These are phyloP conservation scores for Dendroctonus ponderosae DNA, from an alignment of 1,140 invertebrate genomes.

Conservation along the genomic window DNA sequence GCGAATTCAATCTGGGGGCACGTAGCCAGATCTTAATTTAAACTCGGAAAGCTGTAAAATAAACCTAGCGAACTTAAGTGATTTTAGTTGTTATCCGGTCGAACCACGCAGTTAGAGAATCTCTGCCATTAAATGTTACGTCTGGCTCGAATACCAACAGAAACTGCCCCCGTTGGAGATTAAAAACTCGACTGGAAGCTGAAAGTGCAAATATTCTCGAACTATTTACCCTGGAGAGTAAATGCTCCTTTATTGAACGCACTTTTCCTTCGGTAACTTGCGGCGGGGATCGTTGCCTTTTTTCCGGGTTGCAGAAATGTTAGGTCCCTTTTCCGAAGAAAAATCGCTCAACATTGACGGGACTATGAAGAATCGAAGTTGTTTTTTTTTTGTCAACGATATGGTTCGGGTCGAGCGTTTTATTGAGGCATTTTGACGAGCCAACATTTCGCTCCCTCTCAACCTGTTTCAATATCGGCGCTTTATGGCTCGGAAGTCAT, in stretches of 20 bases:
- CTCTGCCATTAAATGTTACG: background rate
- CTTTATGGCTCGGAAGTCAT: background rate
- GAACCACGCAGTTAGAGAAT: constrained; percentile 3
- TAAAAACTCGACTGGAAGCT: background rate
- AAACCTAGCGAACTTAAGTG: constrained; percentile 24
- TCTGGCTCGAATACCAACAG: background rate
- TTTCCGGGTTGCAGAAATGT: background rate
- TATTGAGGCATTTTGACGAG: background rate
- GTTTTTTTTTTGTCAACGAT: background rate
- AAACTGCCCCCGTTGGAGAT: background rate
- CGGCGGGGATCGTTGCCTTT: background rate
- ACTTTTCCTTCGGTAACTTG: background rate
- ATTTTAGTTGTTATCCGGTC: constrained; percentile 16
- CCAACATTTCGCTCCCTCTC: background rate
- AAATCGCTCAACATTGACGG: too few species aligned
- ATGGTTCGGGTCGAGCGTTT: background rate
- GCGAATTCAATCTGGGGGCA: constrained; percentile 23
- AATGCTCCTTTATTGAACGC: background rate
- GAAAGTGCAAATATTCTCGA: background rate
- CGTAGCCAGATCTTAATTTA: constrained; percentile 25
- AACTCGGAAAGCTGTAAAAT: constrained; percentile 27
- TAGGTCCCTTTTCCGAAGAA: too few species aligned
- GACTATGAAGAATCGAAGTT: too few species aligned
- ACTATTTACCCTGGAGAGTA: background rate
- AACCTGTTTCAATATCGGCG: background rate